Percentiles rank a stretch among this genome's conserved stretches.
Evolutionary conservation across 2,797 vertebrate genomes (phyloP).

Genomic region (Arvicola amphibius): DNA sequence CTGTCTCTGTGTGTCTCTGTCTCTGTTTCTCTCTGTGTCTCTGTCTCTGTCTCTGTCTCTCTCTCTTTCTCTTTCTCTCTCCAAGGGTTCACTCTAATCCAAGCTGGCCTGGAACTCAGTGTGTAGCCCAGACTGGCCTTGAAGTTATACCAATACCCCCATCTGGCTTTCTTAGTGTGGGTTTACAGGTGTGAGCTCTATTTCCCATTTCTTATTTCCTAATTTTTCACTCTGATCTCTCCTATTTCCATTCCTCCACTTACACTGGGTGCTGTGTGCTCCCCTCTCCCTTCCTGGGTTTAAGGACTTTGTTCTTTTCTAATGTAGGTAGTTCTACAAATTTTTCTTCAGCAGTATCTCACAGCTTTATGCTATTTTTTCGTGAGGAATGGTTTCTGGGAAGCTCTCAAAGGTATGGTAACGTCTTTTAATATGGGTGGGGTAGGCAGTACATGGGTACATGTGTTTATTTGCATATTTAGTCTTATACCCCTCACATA

Average conservation of each 20-base stretch:
- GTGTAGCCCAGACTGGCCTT: not conserved
- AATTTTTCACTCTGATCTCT: not conserved
- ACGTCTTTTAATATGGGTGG: not conserved
- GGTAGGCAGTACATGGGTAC: not conserved
- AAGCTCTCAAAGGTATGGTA: not conserved
- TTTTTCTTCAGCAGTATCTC: not conserved
- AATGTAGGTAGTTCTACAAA: not conserved
- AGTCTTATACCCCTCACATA: constrained; percentile 1
- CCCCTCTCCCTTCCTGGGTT: not conserved
- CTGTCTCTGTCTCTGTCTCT: no score
- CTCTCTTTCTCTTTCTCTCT: not conserved
- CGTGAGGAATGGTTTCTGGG: not conserved
- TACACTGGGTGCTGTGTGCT: not conserved
- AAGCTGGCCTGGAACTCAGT: not conserved
- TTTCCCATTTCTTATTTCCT: not conserved
- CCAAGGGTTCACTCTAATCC: not conserved
- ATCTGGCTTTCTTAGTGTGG: not conserved
- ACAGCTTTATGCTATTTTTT: constrained; percentile 2
- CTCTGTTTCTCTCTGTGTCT: not conserved
- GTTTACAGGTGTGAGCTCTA: not conserved
- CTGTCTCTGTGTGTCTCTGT: no score
- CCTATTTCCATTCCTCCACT: not conserved
- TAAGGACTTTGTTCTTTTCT: constrained; percentile 29
- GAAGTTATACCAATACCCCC: no score
- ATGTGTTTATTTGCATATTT: constrained; percentile 41